A percentile compares a stretch with the other conserved stretches of the same genome.
Evolutionary conservation across 2,888 invertebrate species (phyloP).

Genomic region (Rhingia campestris): DNA sequence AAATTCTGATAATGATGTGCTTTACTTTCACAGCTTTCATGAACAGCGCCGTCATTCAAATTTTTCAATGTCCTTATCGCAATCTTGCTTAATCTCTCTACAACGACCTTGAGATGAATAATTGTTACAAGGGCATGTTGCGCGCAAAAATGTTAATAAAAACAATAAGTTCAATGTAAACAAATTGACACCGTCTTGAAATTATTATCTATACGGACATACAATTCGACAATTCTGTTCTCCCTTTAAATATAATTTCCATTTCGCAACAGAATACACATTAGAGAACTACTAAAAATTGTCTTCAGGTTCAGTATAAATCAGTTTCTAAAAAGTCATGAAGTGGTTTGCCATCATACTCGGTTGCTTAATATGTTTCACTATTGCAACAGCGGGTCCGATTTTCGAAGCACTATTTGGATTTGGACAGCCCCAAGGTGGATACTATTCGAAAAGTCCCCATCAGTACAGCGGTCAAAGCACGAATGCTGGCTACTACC

Average conservation of each 20-base stretch:
- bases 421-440: constrained; percentile 2
- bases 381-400: background rate
- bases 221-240: background rate
- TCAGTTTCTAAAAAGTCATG: background rate
- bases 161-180: constrained; percentile 22
- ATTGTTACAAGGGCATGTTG: constrained; percentile 23
- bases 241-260: constrained; percentile 32
- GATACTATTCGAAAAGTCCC: background rate
- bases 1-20: too few relatives aligned
- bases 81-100: background rate
- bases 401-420: constrained; percentile 48
- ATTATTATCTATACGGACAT: constrained; percentile 18
- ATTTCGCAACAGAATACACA: background rate
- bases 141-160: background rate
- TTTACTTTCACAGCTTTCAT: too few relatives aligned
- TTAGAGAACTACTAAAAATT: background rate
- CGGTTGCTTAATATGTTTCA: background rate
- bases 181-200: constrained; percentile 36
- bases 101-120: background rate
- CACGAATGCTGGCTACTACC: constrained; percentile 18
- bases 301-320: background rate
- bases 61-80: constrained; percentile 18
- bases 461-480: background rate
- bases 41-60: too few relatives aligned
- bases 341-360: constrained; percentile 3